Conservation (phyloP, 1,140 invertebrate species). For the Leptinotarsa defecta region DNA sequence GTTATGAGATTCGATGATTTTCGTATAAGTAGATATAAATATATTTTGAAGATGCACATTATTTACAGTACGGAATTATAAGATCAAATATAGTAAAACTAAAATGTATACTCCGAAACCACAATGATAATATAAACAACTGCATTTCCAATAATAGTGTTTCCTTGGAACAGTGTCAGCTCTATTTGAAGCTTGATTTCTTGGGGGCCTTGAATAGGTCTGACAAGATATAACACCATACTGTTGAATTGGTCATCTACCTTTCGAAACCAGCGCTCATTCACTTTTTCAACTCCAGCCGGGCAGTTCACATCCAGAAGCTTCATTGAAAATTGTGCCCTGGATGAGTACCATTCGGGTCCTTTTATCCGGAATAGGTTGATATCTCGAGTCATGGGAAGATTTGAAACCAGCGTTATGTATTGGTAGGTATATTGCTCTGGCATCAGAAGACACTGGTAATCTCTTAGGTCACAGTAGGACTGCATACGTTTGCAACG, state of each 20-base stretch:
- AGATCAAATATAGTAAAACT: constrained; percentile 39
- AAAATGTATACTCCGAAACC: constrained; percentile 84
- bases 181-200: constrained; percentile 84
- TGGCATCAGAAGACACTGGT: constrained; percentile 74
- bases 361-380: constrained; percentile 88
- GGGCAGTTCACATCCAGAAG: constrained; percentile 68
- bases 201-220: constrained; percentile 80
- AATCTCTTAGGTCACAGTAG: constrained; percentile 71
- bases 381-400: constrained; percentile 74
- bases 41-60: too few species aligned
- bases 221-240: constrained; percentile 73
- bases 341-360: constrained; percentile 69
- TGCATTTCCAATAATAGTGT: constrained; percentile 74
- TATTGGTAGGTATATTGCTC: constrained; percentile 89
- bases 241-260: constrained; percentile 38
- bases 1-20: too few species aligned
- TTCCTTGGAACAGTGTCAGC: constrained; percentile 81
- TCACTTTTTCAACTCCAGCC: constrained; percentile 63
- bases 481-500: constrained; percentile 76
- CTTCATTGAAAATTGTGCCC: constrained; percentile 75
- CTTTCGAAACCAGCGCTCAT: constrained; percentile 66
- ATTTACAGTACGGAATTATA: too few species aligned
- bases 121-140: constrained; percentile 83
- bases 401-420: constrained; percentile 84
- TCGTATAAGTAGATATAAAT: too few species aligned